phyloP scores from a whole-genome alignment of 2,888 invertebrate species.

The Meliscaeva auricollis region DNA sequence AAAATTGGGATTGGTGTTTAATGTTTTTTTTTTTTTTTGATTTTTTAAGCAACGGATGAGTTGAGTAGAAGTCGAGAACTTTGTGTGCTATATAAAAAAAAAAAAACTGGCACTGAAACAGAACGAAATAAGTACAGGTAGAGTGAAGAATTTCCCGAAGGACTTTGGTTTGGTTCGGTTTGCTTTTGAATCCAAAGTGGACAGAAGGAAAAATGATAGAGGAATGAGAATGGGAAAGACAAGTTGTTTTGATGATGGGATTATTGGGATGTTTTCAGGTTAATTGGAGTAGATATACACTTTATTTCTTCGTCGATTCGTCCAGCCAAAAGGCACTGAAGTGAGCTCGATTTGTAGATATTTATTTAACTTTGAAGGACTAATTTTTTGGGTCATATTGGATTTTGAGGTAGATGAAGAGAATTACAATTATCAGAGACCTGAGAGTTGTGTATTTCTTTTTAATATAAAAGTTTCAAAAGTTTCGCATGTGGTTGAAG shows the following conservation, averaged over 20 bases:
- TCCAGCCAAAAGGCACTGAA: constrained; percentile 13
- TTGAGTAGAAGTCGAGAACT: constrained; percentile 18
- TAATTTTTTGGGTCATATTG: constrained; percentile 29
- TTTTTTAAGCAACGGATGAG: constrained; percentile 11
- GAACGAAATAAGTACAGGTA: constrained; percentile 44
- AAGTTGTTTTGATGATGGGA: constrained; percentile 64
- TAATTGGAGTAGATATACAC: constrained; percentile 47
- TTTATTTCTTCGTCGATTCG: constrained; percentile 2
- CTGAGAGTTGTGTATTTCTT: constrained; percentile 5
- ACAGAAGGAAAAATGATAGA: not conserved
- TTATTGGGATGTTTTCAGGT: constrained; percentile 63
- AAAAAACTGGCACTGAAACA: not conserved
- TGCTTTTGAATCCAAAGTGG: not conserved
- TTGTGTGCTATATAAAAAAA: constrained; percentile 1
- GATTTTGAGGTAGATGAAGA: constrained; percentile 7
- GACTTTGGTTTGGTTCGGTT: constrained; percentile 38
- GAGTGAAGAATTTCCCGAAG: constrained; percentile 53
- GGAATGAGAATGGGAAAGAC: constrained; percentile 1
- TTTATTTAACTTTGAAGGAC: constrained; percentile 52
- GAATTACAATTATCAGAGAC: not conserved
- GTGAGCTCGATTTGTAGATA: constrained; percentile 39
- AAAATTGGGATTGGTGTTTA: constrained; percentile 60
- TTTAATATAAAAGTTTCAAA: constrained; percentile 9
- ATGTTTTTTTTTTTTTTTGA: constrained; percentile 12
- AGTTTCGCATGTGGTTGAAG: not conserved